phyloP scores from a whole-genome alignment of 2,888 invertebrate species.

The Latrodectus hesperus region DNA sequence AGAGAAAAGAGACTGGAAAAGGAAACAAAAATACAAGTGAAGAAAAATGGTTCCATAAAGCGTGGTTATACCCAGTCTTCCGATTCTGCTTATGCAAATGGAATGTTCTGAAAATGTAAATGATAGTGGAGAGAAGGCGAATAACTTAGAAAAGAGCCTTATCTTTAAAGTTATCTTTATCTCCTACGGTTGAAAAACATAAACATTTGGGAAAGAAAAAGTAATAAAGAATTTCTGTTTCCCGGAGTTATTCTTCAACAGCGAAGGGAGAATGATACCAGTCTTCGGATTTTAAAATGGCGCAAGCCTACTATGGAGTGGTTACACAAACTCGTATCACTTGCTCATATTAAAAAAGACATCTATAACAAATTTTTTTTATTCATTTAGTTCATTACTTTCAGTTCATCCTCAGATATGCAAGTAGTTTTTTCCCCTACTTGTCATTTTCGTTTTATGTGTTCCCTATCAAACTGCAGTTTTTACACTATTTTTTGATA shows the following conservation, averaged over 20 bases:
- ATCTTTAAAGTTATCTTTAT: conserved; percentile 59
- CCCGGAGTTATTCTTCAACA: conserved; percentile 10
- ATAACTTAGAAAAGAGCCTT: conserved; percentile 33
- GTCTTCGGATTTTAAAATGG: conserved; percentile 43
- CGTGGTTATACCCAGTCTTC: conserved; percentile 20
- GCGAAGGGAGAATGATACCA: conserved; percentile 16
- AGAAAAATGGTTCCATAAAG: conserved; percentile 25
- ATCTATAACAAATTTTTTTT: not conserved
- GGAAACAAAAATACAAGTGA: not conserved
- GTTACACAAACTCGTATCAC: conserved; percentile 1
- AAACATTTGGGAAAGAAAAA: conserved; percentile 26
- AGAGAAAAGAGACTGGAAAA: not conserved
- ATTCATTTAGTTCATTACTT: not conserved
- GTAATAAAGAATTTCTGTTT: conserved; percentile 39
- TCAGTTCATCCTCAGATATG: conserved; percentile 4
- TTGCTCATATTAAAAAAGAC: not conserved
- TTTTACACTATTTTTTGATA: not conserved
- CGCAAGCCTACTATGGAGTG: not conserved
- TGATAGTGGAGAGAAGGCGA: conserved; percentile 23
- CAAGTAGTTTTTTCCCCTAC: conserved; percentile 3
- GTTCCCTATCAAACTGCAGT: conserved; percentile 32
- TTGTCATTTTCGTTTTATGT: conserved; percentile 38
- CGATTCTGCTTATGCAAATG: conserved; percentile 59
- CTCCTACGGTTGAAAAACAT: conserved; percentile 33
- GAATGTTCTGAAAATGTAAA: conserved; percentile 59